Evolutionary conservation across 2,888 invertebrate species (phyloP).

Genomic region (Camptogramma bilineatum): DNA sequence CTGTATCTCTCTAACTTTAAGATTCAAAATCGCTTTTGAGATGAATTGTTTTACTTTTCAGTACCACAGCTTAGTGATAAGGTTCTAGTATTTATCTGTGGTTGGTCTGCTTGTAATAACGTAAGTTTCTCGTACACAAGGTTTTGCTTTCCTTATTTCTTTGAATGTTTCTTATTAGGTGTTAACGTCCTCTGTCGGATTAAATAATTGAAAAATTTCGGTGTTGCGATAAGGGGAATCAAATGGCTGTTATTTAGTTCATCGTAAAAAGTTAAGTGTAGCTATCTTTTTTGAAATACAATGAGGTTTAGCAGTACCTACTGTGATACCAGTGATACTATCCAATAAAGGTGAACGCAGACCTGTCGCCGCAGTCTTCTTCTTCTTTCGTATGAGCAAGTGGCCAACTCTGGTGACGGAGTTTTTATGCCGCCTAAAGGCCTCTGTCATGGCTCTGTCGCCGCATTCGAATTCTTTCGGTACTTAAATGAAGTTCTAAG

Average conservation of each 20-base stretch:
- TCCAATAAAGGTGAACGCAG: no score
- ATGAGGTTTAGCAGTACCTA: no score
- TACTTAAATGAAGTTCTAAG: no score
- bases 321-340: no score
- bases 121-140: constrained; percentile 63
- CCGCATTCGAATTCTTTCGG: no score
- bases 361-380: no score
- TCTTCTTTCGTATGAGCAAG: no score
- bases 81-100: background rate
- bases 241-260: background rate
- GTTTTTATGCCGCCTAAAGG: no score
- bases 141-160: constrained; percentile 62
- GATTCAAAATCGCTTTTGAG: background rate
- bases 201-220: constrained; percentile 60
- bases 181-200: constrained; percentile 64
- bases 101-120: constrained; percentile 50
- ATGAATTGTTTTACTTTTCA: background rate
- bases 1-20: background rate
- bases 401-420: no score
- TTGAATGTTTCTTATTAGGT: constrained; percentile 65
- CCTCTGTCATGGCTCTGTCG: no score
- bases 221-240: background rate
- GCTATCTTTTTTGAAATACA: no score
- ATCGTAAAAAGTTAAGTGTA: no score
- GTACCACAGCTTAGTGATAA: background rate